Conservation (phyloP, 2,113 vertebrate genomes). For the Ranitomeya variabilis region DNA sequence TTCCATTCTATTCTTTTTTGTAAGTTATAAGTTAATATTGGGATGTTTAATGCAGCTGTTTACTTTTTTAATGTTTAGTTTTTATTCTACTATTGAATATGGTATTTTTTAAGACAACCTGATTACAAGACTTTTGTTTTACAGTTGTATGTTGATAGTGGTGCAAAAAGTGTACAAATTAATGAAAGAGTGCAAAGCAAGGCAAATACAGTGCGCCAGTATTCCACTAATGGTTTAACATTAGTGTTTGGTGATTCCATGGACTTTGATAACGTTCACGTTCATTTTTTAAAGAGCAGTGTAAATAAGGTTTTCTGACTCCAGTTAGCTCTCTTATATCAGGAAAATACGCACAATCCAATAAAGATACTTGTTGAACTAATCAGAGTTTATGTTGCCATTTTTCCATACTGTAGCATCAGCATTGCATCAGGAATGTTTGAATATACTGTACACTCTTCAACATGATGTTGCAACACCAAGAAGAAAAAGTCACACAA, state of each 20-base stretch:
- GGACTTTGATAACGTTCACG: background rate
- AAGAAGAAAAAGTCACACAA: too few relatives aligned
- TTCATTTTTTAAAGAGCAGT: background rate
- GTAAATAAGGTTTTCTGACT: background rate
- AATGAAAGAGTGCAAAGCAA: background rate
- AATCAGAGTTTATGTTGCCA: background rate
- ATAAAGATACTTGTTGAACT: constrained; percentile 31
- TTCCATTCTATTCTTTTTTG: constrained; percentile 47
- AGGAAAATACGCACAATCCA: constrained; percentile 40
- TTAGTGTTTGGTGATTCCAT: constrained; percentile 10
- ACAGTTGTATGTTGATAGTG: background rate
- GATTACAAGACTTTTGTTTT: constrained; percentile 13
- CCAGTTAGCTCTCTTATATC: constrained; percentile 1
- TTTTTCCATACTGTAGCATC: background rate
- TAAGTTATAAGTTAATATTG: constrained; percentile 56
- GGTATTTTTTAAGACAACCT: constrained; percentile 32
- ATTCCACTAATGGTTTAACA: constrained; percentile 35
- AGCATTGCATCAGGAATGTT: background rate
- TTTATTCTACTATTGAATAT: constrained; percentile 37
- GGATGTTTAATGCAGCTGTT: constrained; percentile 44
- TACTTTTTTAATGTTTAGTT: constrained; percentile 33
- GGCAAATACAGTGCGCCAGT: background rate
- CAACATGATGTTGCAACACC: too few relatives aligned
- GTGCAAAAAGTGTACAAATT: background rate
- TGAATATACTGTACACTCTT: too few relatives aligned